Evolutionary conservation across 2,888 invertebrate genomes (phyloP).

Genomic region (Xanthia togata): DNA sequence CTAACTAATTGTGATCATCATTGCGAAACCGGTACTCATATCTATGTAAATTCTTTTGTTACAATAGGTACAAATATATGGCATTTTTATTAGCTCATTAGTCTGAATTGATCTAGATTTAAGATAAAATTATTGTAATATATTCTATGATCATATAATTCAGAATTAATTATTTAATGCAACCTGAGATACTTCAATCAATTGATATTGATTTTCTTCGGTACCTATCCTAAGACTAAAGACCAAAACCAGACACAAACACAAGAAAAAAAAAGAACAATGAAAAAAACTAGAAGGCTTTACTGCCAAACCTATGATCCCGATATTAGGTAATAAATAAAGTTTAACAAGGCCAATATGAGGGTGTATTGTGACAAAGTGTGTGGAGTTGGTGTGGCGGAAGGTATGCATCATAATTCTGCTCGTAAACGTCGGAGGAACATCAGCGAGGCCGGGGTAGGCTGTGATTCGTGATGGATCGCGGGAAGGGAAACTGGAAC

Average conservation of each 20-base stretch:
- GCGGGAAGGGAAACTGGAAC: slow-evolving; percentile 67
- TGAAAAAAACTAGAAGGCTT: background rate
- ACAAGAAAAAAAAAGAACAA: background rate
- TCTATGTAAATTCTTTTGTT: background rate
- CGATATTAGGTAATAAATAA: slow-evolving; percentile 72
- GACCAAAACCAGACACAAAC: background rate
- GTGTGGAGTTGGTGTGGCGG: slow-evolving; percentile 76
- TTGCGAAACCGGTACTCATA: slow-evolving; percentile 6
- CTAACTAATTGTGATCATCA: slow-evolving; percentile 8
- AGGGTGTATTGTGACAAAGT: slow-evolving; percentile 74
- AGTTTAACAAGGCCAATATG: slow-evolving; percentile 72
- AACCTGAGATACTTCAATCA: background rate
- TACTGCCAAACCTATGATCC: slow-evolving; percentile 31
- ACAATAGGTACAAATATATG: background rate
- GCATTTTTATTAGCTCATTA: slow-evolving; percentile 50
- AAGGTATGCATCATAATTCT: slow-evolving; percentile 86
- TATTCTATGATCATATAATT: slow-evolving; percentile 4
- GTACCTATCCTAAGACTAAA: background rate
- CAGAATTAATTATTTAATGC: background rate
- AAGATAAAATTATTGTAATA: too few relatives aligned
- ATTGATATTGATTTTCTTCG: too few relatives aligned
- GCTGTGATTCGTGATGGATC: slow-evolving; percentile 86
- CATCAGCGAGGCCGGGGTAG: slow-evolving; percentile 69
- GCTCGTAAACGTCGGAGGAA: slow-evolving; percentile 84
- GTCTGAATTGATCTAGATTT: slow-evolving; percentile 7